Evolutionary conservation across 1,140 invertebrate species (phyloP).

Genomic region (Psilanteris sp.): DNA sequence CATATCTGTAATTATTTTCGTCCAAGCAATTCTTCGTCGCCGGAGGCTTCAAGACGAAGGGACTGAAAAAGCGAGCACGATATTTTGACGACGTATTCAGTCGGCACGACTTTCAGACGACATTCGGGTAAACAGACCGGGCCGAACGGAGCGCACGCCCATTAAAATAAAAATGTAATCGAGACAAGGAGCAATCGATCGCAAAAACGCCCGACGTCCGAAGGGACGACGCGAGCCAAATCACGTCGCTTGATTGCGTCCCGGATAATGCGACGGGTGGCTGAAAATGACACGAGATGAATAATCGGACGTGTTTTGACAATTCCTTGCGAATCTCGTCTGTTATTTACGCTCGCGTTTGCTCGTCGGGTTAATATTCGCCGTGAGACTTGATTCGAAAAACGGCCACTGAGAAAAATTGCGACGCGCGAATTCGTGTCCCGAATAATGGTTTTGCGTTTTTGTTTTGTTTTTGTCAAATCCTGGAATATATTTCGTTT

Average conservation of each 20-base stretch:
- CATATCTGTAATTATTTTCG: background rate
- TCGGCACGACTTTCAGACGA: conserved; percentile 14
- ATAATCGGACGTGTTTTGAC: too few species aligned
- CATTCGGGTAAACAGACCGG: background rate
- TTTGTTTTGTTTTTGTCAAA: too few species aligned
- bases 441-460: too few species aligned
- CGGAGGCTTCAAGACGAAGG: conserved; percentile 9
- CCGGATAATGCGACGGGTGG: background rate
- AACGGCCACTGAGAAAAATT: too few species aligned
- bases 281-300: conserved; percentile 1
- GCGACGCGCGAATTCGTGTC: too few species aligned
- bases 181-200: conserved; percentile 24
- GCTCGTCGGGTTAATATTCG: too few species aligned
- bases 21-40: conserved; percentile 11
- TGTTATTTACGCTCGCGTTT: too few species aligned
- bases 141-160: background rate
- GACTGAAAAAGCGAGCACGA: conserved; percentile 20
- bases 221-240: conserved; percentile 15
- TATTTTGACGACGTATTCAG: conserved; percentile 31
- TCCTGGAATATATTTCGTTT: too few species aligned
- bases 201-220: conserved; percentile 19
- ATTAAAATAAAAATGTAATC: conserved; percentile 40
- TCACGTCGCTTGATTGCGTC: conserved; percentile 21
- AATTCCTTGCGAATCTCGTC: too few species aligned
- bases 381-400: too few species aligned